Evolutionary conservation across 2,888 invertebrate genomes (phyloP).

Genomic region (Tetranychus piercei): DNA sequence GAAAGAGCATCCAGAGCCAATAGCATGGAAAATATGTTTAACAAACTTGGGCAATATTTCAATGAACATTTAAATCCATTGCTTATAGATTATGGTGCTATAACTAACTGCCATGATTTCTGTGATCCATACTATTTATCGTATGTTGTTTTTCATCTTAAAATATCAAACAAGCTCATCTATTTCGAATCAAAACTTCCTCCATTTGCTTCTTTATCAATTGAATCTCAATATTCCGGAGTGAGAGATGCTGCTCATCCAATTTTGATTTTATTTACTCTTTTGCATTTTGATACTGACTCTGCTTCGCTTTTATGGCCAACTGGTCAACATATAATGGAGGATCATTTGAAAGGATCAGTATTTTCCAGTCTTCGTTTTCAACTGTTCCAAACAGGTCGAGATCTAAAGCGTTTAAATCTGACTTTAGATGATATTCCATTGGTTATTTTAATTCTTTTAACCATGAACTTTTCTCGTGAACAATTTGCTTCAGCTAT

Average conservation of each 20-base stretch:
- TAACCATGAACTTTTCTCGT: background rate
- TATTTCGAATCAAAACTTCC: background rate
- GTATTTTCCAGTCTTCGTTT: background rate
- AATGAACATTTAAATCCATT: background rate
- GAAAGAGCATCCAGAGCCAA: background rate
- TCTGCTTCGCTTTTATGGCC: background rate
- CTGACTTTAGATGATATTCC: background rate
- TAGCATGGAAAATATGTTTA: background rate
- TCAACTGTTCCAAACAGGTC: background rate
- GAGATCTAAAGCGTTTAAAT: background rate
- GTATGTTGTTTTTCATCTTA: background rate
- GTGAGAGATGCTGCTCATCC: background rate
- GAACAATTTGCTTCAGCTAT: background rate
- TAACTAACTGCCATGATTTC: background rate
- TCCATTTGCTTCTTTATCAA: background rate
- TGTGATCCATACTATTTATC: background rate
- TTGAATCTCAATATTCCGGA: background rate
- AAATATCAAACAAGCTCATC: background rate
- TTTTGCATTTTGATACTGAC: background rate
- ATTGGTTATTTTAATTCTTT: background rate
- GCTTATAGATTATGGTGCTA: background rate
- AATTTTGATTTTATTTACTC: background rate
- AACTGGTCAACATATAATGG: background rate
- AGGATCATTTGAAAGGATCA: background rate
- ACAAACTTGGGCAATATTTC: background rate